A percentile compares a stretch with the other conserved stretches of the same genome.
phyloP scores from a whole-genome alignment of 2,888 invertebrate genomes.

The Orthosia gothica region DNA sequence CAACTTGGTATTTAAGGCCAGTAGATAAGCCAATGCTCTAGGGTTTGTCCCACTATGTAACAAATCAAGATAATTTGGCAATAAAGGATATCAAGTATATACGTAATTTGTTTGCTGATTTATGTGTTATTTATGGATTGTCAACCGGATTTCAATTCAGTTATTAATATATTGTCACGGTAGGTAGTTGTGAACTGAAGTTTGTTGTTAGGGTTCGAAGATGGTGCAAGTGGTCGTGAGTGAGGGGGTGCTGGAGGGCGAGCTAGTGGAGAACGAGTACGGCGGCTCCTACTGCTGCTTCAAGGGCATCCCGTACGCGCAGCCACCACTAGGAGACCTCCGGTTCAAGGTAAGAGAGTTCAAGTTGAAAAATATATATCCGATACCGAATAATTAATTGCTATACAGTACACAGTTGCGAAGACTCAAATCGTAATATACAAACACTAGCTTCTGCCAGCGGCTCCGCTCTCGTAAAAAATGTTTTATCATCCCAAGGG shows the following conservation, averaged over 20 bases:
- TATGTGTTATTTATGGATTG: constrained; percentile 23
- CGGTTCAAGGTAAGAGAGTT: constrained; percentile 78
- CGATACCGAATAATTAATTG: background rate
- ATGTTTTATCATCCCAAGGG: too few species aligned
- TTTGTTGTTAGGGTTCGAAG: constrained; percentile 5
- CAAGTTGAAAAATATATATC: background rate
- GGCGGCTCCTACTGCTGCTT: constrained; percentile 79
- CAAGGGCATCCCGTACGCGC: constrained; percentile 84
- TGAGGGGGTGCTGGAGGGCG: constrained; percentile 79
- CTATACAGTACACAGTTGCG: background rate
- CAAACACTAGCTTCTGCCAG: too few species aligned
- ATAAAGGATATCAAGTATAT: constrained; percentile 1
- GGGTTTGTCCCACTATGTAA: background rate
- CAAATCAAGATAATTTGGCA: constrained; percentile 24
- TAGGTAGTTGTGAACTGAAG: background rate
- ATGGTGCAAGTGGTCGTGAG: constrained; percentile 72
- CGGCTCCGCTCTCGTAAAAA: too few species aligned
- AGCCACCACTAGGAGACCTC: constrained; percentile 79
- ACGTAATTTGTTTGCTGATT: background rate
- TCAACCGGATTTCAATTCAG: background rate
- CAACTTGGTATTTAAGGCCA: background rate
- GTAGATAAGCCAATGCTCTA: background rate
- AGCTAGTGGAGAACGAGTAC: constrained; percentile 71
- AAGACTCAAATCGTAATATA: too few species aligned
- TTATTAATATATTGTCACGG: constrained; percentile 4